A percentile compares a stretch with the other conserved stretches of the same genome.
phyloP scores from a whole-genome alignment of 1,140 invertebrate species.

The Drosophila bipectinata region DNA sequence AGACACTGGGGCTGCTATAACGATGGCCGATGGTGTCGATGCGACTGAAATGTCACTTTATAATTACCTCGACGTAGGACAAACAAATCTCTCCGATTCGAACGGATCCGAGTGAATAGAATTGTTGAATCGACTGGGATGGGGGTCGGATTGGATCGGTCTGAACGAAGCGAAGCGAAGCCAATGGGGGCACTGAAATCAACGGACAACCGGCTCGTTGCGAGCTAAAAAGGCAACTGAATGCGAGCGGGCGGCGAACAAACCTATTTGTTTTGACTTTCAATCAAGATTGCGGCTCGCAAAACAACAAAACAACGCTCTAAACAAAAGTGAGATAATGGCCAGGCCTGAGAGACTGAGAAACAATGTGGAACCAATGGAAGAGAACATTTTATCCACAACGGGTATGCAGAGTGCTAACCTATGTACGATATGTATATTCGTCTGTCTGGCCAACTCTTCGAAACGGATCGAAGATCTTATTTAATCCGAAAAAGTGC shows the following conservation, averaged over 20 bases:
- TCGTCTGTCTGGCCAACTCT: no score
- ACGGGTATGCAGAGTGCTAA: not conserved
- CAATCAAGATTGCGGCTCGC: slow-evolving; percentile 12
- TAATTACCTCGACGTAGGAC: slow-evolving; percentile 64
- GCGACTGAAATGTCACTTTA: slow-evolving; percentile 67
- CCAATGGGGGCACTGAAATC: slow-evolving; percentile 2
- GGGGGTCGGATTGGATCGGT: not conserved
- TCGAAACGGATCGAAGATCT: not conserved
- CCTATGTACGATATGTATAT: no score
- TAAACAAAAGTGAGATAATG: slow-evolving; percentile 41
- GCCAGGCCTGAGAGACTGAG: not conserved
- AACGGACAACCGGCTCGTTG: slow-evolving; percentile 56
- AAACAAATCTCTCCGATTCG: slow-evolving; percentile 35
- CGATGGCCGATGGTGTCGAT: slow-evolving; percentile 24
- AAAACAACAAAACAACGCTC: slow-evolving; percentile 12
- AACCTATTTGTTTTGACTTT: slow-evolving; percentile 66
- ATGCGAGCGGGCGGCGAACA: slow-evolving; percentile 40
- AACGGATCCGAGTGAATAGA: slow-evolving; percentile 27
- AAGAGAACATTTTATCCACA: slow-evolving; percentile 6
- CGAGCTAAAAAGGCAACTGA: slow-evolving; percentile 69
- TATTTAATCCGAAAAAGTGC: not conserved
- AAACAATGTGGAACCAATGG: not conserved
- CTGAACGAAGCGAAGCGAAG: slow-evolving; percentile 1
- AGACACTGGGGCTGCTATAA: slow-evolving; percentile 1
- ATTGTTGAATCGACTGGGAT: slow-evolving; percentile 8